A percentile compares a stretch with the other conserved stretches of the same genome.
Evolutionary conservation across 53 echinoderm and acorn worm genomes (phyloP).

Genomic region (Holothuria scabra): DNA sequence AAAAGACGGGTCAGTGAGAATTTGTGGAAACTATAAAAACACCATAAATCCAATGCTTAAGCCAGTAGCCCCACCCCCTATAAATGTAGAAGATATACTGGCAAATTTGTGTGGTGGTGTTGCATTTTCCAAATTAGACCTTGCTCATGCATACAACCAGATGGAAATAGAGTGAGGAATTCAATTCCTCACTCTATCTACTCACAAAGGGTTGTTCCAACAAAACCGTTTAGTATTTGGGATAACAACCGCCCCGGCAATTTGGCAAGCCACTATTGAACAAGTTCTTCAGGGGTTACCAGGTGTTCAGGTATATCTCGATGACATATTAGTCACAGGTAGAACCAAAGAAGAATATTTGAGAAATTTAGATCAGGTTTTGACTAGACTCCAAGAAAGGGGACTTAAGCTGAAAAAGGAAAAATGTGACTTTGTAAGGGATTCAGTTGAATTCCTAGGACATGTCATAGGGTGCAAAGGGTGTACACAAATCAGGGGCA

Average conservation of each 20-base stretch:
- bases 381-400: constrained; percentile 36
- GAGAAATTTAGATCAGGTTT: constrained; percentile 42
- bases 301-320: constrained; percentile 58
- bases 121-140: constrained; percentile 52
- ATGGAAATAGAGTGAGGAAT: constrained; percentile 56
- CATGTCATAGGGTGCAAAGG: constrained; percentile 56
- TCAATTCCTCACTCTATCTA: constrained; percentile 43
- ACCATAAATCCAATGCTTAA: constrained; percentile 61
- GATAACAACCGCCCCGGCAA: constrained; percentile 62
- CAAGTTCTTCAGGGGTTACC: constrained; percentile 55
- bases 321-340: constrained; percentile 58
- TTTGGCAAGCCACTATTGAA: constrained; percentile 60
- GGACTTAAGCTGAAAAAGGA: constrained; percentile 50
- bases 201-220: constrained; percentile 64
- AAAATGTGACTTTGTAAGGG: constrained; percentile 57
- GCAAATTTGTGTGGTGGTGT: constrained; percentile 58
- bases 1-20: constrained; percentile 62
- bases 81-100: constrained; percentile 71
- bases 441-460: constrained; percentile 51
- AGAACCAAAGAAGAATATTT: constrained; percentile 44
- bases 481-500: constrained; percentile 12
- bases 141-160: constrained; percentile 64
- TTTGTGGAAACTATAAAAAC: constrained; percentile 72
- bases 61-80: constrained; percentile 67
- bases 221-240: constrained; percentile 62